A percentile compares a stretch with the other conserved stretches of the same genome.
phyloP scores from a whole-genome alignment of 2,797 vertebrate species.

The Pangasius sanitwongsei region DNA sequence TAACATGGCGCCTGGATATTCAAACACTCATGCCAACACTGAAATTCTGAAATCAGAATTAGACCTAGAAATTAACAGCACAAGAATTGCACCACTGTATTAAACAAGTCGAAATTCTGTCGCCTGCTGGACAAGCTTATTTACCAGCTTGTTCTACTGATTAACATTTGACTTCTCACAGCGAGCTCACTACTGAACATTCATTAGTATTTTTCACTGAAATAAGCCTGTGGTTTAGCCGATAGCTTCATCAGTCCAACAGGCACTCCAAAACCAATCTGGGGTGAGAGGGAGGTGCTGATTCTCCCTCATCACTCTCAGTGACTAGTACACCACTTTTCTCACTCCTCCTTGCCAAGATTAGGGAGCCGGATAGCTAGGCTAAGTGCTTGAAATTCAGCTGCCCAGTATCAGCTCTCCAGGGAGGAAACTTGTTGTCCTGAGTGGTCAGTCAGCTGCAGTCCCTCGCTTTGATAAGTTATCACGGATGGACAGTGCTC shows the following conservation, averaged over 20 bases:
- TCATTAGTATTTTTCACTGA: constrained; percentile 36
- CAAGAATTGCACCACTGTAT: not conserved
- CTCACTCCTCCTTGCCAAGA: constrained; percentile 49
- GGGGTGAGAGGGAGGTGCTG: constrained; percentile 25
- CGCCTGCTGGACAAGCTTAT: constrained; percentile 1
- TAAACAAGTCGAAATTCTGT: not conserved
- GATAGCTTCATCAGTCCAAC: constrained; percentile 35
- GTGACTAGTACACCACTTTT: constrained; percentile 44
- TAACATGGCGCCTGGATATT: constrained; percentile 57
- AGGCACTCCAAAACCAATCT: constrained; percentile 42
- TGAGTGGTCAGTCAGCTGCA: constrained; percentile 46
- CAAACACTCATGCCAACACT: not conserved
- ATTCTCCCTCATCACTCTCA: constrained; percentile 51
- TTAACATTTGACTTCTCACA: constrained; percentile 40
- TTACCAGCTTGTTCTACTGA: constrained; percentile 43
- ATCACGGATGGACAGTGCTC: constrained; percentile 51
- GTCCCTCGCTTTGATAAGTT: constrained; percentile 58
- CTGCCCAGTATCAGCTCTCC: constrained; percentile 49
- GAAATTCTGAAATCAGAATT: constrained; percentile 3
- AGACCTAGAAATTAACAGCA: constrained; percentile 6
- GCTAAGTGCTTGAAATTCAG: constrained; percentile 56
- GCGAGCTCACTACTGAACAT: constrained; percentile 9
- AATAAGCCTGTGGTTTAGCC: constrained; percentile 22
- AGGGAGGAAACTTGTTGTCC: constrained; percentile 44
- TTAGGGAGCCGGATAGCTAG: constrained; percentile 53